Percentiles rank a stretch among this genome's conserved stretches.
phyloP scores from a whole-genome alignment of 1,140 invertebrate species.

The Stenopsyche tienmushanensis region DNA sequence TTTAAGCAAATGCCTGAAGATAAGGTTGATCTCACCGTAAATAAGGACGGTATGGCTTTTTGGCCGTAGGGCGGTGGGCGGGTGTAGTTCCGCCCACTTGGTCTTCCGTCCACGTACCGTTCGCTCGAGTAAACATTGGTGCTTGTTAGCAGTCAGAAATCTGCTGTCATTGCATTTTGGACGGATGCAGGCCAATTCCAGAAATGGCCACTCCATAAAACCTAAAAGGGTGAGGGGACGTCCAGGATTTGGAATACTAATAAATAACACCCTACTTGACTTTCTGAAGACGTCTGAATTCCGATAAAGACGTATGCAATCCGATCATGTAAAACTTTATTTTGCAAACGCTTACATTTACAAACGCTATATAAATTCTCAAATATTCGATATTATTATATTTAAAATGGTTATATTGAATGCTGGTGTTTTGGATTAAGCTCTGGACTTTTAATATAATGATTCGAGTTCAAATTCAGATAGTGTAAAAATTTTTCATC shows the following conservation, averaged over 20 bases:
- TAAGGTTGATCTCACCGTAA: conserved; percentile 3
- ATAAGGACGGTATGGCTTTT: neutral
- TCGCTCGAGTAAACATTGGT: conserved; percentile 10
- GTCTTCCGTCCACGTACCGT: neutral
- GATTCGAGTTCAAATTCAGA: too few relatives aligned
- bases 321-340: too few relatives aligned
- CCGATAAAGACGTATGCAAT: too few relatives aligned
- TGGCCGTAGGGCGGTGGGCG: neutral
- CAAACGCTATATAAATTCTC: too few relatives aligned
- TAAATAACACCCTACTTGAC: conserved; percentile 33
- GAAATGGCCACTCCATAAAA: neutral
- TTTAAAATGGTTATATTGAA: too few relatives aligned
- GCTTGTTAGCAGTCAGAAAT: conserved; percentile 13
- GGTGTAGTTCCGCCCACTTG: neutral
- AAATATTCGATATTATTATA: too few relatives aligned
- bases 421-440: too few relatives aligned
- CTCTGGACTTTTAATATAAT: too few relatives aligned
- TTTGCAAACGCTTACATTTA: too few relatives aligned
- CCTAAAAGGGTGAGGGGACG: neutral
- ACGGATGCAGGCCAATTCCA: conserved; percentile 3
- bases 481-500: too few relatives aligned
- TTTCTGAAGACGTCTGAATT: too few relatives aligned
- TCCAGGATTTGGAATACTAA: conserved; percentile 9
- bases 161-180: neutral
- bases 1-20: too few relatives aligned